phyloP scores from a whole-genome alignment of 2,797 vertebrate species.

The Pipistrellus pipistrellus region DNA sequence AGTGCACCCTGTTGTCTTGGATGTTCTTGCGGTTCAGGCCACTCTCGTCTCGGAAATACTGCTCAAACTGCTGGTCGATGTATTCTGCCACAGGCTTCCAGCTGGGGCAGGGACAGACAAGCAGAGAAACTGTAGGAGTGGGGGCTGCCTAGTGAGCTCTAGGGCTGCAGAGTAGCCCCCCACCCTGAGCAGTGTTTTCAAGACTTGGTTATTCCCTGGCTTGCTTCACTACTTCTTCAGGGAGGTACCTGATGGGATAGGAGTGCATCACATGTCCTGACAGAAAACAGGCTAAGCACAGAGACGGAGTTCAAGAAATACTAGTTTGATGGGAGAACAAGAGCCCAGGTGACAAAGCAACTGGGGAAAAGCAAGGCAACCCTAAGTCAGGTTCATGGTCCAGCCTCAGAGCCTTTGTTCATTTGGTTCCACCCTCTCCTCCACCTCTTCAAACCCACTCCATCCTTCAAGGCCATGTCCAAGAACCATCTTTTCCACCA shows the following conservation, averaged over 20 bases:
- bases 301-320: not conserved
- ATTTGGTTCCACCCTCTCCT: not conserved
- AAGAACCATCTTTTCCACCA: constrained; percentile 53
- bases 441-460: constrained; percentile 13
- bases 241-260: not conserved
- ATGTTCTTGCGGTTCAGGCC: constrained; percentile 99
- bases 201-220: not conserved
- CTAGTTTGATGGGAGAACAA: constrained; percentile 23
- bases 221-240: constrained; percentile 22
- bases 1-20: constrained; percentile 98
- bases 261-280: not conserved
- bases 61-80: constrained; percentile 99
- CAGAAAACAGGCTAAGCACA: constrained; percentile 20
- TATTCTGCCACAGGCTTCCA: constrained; percentile 98
- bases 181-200: not conserved
- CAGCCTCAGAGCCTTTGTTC: constrained; percentile 9
- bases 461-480: not conserved
- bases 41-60: constrained; percentile 99
- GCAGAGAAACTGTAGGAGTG: constrained; percentile 62
- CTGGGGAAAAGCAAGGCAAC: not conserved
- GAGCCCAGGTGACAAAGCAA: not conserved
- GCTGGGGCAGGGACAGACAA: constrained; percentile 87
- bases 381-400: not conserved
- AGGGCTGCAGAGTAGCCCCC: not conserved
- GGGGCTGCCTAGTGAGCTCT: constrained; percentile 82